A percentile compares a stretch with the other conserved stretches of the same genome.
These are phyloP conservation scores for Botia kubotai DNA, from an alignment of 2,797 vertebrate genomes.

Conservation along the genomic window DNA sequence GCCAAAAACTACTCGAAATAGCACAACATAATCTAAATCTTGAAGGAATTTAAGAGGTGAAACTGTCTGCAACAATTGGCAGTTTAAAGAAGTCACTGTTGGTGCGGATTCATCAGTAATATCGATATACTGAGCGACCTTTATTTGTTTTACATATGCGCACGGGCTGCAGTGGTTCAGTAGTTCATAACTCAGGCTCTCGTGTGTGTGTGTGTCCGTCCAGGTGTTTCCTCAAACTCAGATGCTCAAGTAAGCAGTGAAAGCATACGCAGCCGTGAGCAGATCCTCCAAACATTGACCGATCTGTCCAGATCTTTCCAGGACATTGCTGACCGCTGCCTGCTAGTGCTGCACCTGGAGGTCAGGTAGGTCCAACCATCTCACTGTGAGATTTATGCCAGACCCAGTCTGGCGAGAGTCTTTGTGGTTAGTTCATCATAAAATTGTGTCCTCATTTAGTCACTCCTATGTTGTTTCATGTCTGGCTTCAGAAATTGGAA, in stretches of 20 bases:
- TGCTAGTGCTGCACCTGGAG: constrained; percentile 94
- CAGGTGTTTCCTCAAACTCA: constrained; percentile 78
- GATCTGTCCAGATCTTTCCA: constrained; percentile 92
- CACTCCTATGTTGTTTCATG: background rate
- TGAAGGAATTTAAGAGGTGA: no score
- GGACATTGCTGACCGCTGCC: constrained; percentile 93
- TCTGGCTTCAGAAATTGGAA: background rate
- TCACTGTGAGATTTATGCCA: constrained; percentile 55
- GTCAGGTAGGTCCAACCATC: constrained; percentile 83
- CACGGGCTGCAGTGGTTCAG: background rate
- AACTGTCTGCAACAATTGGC: no score
- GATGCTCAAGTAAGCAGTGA: constrained; percentile 83
- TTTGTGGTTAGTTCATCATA: no score
- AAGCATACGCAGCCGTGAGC: constrained; percentile 86
- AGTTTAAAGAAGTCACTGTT: no score
- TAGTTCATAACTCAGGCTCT: background rate
- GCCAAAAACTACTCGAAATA: no score
- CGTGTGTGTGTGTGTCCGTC: constrained; percentile 11
- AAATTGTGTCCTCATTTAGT: background rate
- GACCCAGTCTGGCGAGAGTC: no score
- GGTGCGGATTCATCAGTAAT: no score
- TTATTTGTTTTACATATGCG: background rate
- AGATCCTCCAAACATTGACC: constrained; percentile 90
- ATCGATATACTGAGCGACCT: no score
- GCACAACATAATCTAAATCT: no score